A percentile compares a stretch with the other conserved stretches of the same genome.
These are phyloP conservation scores for Rhinoraja longicauda DNA, from an alignment of 2,797 vertebrate species.

Conservation along the genomic window DNA sequence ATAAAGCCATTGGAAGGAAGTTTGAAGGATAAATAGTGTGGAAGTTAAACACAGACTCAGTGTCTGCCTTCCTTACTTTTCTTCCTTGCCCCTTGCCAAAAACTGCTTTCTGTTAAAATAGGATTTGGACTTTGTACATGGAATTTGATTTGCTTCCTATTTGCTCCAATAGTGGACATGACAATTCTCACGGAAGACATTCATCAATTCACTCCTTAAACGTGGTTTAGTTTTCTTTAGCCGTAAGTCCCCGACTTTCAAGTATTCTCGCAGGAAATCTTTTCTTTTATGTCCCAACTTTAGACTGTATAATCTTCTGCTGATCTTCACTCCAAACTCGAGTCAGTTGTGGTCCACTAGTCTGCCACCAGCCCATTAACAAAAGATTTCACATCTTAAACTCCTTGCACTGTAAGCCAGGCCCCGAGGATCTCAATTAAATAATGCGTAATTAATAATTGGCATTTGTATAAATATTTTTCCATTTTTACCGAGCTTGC, in stretches of 20 bases:
- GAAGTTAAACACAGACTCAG: not conserved
- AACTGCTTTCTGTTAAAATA: not conserved
- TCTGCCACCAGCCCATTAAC: not conserved
- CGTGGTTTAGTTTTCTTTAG: not conserved
- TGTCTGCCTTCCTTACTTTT: not conserved
- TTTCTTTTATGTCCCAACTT: not conserved
- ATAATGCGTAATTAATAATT: not conserved
- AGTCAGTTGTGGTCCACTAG: not conserved
- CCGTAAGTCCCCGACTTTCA: not conserved
- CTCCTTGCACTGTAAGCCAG: not conserved
- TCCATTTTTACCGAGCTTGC: not conserved
- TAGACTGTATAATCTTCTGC: not conserved
- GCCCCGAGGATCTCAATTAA: not conserved
- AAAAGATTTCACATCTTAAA: not conserved
- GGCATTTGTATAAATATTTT: not conserved
- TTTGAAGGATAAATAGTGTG: not conserved
- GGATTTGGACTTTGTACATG: not conserved
- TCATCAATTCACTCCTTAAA: not conserved
- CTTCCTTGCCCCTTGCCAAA: not conserved
- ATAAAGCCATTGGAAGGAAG: slow-evolving; percentile 23
- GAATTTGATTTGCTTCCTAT: not conserved
- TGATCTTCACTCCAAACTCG: not conserved
- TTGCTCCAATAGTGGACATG: not conserved
- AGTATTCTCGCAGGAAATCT: not conserved
- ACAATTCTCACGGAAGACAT: not conserved